These are phyloP conservation scores for Embidobia sp. DNA, from an alignment of 2,888 invertebrate species.

Conservation along the genomic window DNA sequence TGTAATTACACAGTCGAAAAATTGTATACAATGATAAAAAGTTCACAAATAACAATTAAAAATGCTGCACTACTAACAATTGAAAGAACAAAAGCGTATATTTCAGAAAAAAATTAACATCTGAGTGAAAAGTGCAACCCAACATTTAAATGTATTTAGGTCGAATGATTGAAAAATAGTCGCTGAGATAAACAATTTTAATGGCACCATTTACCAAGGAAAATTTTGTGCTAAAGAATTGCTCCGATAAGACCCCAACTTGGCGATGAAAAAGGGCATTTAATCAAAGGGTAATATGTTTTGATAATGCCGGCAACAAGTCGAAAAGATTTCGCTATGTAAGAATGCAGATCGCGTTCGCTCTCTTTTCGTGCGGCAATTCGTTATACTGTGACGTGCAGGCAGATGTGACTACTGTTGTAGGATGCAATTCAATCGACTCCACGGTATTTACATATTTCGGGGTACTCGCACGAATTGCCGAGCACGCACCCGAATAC, in stretches of 20 bases:
- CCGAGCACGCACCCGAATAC: no score
- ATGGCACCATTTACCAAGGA: background rate
- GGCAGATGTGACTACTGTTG: conserved; percentile 43
- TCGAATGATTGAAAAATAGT: no score
- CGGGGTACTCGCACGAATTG: conserved; percentile 4
- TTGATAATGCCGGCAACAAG: conserved; percentile 26
- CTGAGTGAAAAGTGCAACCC: no score
- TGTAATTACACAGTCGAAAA: no score
- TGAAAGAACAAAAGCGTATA: no score
- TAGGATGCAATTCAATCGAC: conserved; percentile 50
- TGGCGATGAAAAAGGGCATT: conserved; percentile 4
- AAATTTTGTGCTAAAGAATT: no score
- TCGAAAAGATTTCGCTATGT: conserved; percentile 22
- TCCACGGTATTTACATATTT: conserved; percentile 40
- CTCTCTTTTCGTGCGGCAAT: conserved; percentile 41
- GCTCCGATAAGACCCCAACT: background rate
- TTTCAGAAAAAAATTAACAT: no score
- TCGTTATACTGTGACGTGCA: conserved; percentile 46
- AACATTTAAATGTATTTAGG: no score
- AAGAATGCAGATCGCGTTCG: conserved; percentile 28
- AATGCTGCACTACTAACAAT: no score
- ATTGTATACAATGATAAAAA: no score
- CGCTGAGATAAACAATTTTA: no score
- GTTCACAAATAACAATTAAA: no score
- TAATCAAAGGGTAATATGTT: conserved; percentile 21